Conservation (phyloP, 2,113 vertebrate species). For the Bubo scandiacus region DNA sequence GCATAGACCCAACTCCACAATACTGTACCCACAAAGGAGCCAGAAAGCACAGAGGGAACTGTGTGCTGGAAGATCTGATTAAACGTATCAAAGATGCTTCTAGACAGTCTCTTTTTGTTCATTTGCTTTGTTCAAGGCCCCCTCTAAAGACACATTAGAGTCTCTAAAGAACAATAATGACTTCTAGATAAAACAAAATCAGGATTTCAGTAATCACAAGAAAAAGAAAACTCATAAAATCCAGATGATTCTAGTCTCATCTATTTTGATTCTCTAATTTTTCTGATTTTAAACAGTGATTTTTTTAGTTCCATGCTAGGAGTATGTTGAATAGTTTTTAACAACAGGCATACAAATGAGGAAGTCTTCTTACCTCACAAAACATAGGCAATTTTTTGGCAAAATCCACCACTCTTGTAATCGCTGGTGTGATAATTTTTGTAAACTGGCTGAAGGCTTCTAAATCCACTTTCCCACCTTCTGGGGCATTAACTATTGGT, state of each 20-base stretch:
- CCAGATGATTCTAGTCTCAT: not conserved
- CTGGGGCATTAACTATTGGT: constrained; percentile 87
- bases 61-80: not conserved
- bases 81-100: not conserved
- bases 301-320: not conserved
- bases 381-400: constrained; percentile 99
- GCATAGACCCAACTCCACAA: not conserved
- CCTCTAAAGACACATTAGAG: not conserved
- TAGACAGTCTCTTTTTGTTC: not conserved
- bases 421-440: constrained; percentile 99
- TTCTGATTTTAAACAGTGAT: not conserved
- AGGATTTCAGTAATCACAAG: not conserved
- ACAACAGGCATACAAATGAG: not conserved
- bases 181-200: not conserved
- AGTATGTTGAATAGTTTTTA: not conserved
- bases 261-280: not conserved
- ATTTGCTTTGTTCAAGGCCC: not conserved
- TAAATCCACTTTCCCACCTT: constrained; percentile 97
- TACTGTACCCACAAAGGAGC: not conserved
- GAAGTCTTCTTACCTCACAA: constrained; percentile 88
- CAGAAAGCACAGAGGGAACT: not conserved
- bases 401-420: constrained; percentile 99
- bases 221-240: not conserved
- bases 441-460: constrained; percentile 99
- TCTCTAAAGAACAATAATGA: not conserved